Conservation (phyloP, 2,888 invertebrate genomes). For the Reticulitermes lucifugus region DNA sequence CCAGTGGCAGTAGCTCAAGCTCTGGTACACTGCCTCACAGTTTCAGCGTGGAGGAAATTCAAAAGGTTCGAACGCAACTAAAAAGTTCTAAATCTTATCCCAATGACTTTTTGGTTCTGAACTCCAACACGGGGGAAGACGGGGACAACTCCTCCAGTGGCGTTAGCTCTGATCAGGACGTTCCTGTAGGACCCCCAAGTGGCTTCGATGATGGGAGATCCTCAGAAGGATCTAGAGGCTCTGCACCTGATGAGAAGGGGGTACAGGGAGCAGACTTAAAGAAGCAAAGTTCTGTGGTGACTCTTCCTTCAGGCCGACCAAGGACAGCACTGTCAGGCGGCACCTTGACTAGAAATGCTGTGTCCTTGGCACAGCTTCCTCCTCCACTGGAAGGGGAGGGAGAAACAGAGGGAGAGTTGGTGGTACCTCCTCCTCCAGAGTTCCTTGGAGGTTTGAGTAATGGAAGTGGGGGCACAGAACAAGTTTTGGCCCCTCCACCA, state of each 20-base stretch:
- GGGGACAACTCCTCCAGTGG: constrained; percentile 91
- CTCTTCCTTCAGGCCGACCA: constrained; percentile 20
- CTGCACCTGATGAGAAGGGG: constrained; percentile 32
- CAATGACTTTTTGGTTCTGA: constrained; percentile 73
- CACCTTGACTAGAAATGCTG: constrained; percentile 74
- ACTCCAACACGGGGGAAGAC: constrained; percentile 70
- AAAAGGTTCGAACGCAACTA: constrained; percentile 85
- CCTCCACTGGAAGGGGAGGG: constrained; percentile 81
- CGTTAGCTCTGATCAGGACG: constrained; percentile 88
- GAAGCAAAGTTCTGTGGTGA: constrained; percentile 23
- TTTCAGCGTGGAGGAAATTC: constrained; percentile 89
- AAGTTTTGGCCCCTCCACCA: constrained; percentile 86
- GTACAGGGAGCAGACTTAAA: background rate
- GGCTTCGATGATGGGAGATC: constrained; percentile 50
- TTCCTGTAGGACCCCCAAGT: constrained; percentile 67
- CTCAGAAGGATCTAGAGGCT: constrained; percentile 47
- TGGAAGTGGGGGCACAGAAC: constrained; percentile 64
- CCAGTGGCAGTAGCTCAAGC: constrained; percentile 78
- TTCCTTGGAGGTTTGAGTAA: constrained; percentile 65
- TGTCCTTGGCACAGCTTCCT: constrained; percentile 82
- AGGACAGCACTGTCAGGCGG: constrained; percentile 60
- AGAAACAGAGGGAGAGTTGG: constrained; percentile 71
- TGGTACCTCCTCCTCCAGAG: constrained; percentile 72
- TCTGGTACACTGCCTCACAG: constrained; percentile 82
- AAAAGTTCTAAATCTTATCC: constrained; percentile 91